Evolutionary conservation across 1,140 invertebrate species (phyloP), one percentile per base, ranked within the genome.

Genomic region (Pemphigus obesinymphae): DNA sequence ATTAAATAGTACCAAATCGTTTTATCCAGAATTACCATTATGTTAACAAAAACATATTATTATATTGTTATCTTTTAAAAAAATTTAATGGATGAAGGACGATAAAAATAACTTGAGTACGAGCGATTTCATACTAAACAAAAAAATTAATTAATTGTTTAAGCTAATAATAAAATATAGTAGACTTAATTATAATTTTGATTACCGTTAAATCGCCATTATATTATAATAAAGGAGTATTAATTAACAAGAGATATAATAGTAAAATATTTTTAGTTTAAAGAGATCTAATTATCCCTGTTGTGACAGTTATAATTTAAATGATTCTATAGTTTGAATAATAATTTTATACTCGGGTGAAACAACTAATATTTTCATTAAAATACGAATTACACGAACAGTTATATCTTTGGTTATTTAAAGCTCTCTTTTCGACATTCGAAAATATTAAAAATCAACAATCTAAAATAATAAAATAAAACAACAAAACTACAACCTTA

Each of bases 401-500:
- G 11, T 48, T 50, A 50, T 48, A 73, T 73, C 43, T 73, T 73
- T 48, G 70, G 70, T 73, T 73, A 7, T 50, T 73, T 31, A 11
- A 1, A 70, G 23, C 17, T 73, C 8, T n/a, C 50, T 10, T 48
- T 73, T 37, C 8, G 8, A 45, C 11, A 70, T 23, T 50, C 26
- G 5, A 50, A 50, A 45, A 20, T 72, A 43, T 17, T 10, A 40
- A 72, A 72, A 20, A 29, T 50, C 8, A 73, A 73, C 43, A 48
- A 73, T 31, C 34, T 4, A 73, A 50, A 50, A 50, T 31, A 48
- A 73, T 31, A 48, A 73, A 73, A 73, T 50, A 73, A 70, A 70
- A 50, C 17, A 73, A 73, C 70, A n/a, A 48, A 73, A 48, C 26
- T 72, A 73, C 26, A 73, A 50, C 43, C 43, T 73, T n/a, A 48